Evolutionary conservation across 2,113 vertebrate genomes (phyloP).

Genomic region (Oxyura jamaicensis): DNA sequence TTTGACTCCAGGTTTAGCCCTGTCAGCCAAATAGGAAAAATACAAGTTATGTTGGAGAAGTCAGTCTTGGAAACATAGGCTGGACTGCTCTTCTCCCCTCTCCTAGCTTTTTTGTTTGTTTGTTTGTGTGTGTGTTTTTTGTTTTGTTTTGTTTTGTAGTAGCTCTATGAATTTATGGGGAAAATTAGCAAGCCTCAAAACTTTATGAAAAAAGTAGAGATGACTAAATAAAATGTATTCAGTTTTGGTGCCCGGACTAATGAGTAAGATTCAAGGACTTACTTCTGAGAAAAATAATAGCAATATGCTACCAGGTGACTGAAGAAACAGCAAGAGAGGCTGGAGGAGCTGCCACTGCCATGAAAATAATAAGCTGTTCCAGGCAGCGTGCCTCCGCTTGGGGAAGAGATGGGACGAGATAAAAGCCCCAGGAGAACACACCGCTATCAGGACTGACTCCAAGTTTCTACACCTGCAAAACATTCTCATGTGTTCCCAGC

Average conservation of each 20-base stretch:
- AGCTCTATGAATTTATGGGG: not conserved
- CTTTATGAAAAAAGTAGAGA: not conserved
- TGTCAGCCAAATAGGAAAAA: not conserved
- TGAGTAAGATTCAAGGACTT: not conserved
- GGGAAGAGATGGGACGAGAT: conserved; percentile 17
- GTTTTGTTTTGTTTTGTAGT: not conserved
- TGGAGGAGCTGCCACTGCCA: not conserved
- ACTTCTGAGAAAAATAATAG: not conserved
- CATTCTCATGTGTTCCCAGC: not conserved
- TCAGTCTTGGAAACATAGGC: not conserved
- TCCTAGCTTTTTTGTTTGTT: not conserved
- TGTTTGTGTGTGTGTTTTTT: not conserved
- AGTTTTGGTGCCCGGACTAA: not conserved
- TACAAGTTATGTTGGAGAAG: not conserved
- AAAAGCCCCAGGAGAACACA: conserved; percentile 15
- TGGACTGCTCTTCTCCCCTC: not conserved
- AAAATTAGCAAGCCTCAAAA: not conserved
- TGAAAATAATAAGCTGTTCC: conserved; percentile 47
- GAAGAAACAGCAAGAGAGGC: not conserved
- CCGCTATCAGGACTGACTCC: conserved; percentile 23
- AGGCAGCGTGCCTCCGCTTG: conserved; percentile 20
- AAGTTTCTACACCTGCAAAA: conserved; percentile 45
- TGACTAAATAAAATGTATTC: not conserved
- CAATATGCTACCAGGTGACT: not conserved
- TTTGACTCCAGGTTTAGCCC: not conserved